Evolutionary conservation across 2,888 invertebrate genomes (phyloP).

Genomic region (Fabriciana adippe): DNA sequence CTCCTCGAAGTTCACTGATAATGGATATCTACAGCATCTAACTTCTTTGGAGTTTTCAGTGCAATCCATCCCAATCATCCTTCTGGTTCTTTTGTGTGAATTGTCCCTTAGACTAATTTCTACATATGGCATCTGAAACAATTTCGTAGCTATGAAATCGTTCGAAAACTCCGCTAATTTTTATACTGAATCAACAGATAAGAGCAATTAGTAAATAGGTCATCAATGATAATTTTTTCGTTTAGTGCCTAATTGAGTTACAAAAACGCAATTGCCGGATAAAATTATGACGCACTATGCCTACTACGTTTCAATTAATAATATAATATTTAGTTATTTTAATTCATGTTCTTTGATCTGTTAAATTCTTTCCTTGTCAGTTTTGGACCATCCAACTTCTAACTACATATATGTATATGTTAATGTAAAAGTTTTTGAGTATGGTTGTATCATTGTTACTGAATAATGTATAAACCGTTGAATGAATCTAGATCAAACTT

Average conservation of each 20-base stretch:
- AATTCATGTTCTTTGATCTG: too few relatives aligned
- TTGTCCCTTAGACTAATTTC: constrained; percentile 77
- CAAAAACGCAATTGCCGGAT: not conserved
- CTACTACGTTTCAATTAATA: not conserved
- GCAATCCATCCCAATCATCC: constrained; percentile 92
- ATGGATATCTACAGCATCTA: constrained; percentile 96
- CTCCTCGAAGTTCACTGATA: constrained; percentile 95
- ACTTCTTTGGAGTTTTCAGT: constrained; percentile 90
- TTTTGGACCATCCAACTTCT: too few relatives aligned
- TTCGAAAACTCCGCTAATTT: not conserved
- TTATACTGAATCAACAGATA: not conserved
- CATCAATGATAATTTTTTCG: constrained; percentile 17
- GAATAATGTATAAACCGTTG: too few relatives aligned
- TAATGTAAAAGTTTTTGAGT: too few relatives aligned
- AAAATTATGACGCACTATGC: not conserved
- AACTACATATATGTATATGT: too few relatives aligned
- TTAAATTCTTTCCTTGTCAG: too few relatives aligned
- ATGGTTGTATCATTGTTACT: too few relatives aligned
- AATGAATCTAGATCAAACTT: too few relatives aligned
- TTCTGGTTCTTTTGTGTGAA: constrained; percentile 85
- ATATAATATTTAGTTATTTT: too few relatives aligned
- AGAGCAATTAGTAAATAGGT: constrained; percentile 5
- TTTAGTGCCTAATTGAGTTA: not conserved
- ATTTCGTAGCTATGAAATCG: constrained; percentile 10
- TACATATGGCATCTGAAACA: constrained; percentile 78